phyloP scores from a whole-genome alignment of 2,888 invertebrate species.

The Aethes cnicana region DNA sequence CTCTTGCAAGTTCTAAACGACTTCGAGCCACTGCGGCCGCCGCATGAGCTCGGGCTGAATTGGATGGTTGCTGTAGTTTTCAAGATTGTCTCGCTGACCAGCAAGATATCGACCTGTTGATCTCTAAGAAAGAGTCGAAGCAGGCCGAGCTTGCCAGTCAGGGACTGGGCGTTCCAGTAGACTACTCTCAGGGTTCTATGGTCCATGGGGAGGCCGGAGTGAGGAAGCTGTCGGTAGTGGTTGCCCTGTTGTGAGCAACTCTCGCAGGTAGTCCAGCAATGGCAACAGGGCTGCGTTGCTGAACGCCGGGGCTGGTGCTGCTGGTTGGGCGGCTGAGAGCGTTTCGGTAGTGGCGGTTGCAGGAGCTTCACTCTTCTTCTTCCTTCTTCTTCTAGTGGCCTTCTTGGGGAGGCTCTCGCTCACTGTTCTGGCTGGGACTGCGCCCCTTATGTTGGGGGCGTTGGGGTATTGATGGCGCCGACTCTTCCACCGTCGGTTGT shows the following conservation, averaged over 20 bases:
- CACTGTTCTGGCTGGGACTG: too few species aligned
- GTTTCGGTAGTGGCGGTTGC: not conserved
- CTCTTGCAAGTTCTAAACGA: too few species aligned
- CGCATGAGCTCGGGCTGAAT: too few species aligned
- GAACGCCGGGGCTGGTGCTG: too few species aligned
- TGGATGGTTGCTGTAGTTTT: not conserved
- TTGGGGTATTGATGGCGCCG: not conserved
- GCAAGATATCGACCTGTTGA: conserved; percentile 2
- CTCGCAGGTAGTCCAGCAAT: too few species aligned
- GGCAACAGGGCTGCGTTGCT: too few species aligned
- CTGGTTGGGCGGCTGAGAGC: not conserved
- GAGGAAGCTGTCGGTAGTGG: too few species aligned
- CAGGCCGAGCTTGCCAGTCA: not conserved
- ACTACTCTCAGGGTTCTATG: not conserved
- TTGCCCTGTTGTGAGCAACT: too few species aligned
- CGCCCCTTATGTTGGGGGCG: not conserved
- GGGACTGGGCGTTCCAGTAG: conserved; percentile 3
- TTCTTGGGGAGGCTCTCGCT: too few species aligned
- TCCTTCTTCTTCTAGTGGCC: not conserved
- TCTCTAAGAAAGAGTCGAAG: not conserved
- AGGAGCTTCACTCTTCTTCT: not conserved
- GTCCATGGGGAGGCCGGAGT: not conserved
- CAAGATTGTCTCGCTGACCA: conserved; percentile 6
- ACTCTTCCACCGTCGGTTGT: not conserved
- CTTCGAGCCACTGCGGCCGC: too few species aligned